These are phyloP conservation scores for Eupithecia subfuscata DNA, from an alignment of 2,888 invertebrate species.

Conservation along the genomic window DNA sequence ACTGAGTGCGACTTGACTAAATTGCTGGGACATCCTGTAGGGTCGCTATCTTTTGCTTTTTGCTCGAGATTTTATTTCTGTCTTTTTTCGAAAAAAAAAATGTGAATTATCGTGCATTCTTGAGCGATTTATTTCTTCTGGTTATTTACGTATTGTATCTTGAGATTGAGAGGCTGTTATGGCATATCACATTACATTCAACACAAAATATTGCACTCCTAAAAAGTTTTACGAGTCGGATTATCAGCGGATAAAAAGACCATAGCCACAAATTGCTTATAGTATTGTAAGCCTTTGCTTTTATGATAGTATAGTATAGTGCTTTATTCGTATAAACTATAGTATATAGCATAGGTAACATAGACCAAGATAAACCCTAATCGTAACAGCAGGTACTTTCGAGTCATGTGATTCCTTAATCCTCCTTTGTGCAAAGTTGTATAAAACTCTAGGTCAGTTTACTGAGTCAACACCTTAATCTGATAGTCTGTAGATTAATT, in stretches of 20 bases:
- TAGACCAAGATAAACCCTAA: not conserved
- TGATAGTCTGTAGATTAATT: slow-evolving; percentile 16
- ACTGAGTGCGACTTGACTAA: slow-evolving; percentile 51
- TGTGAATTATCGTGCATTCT: not conserved
- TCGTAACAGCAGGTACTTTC: not conserved
- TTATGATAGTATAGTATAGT: not conserved
- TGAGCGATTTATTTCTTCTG: not conserved
- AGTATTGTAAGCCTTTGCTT: not conserved
- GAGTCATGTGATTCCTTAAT: slow-evolving; percentile 6
- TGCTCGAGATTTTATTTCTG: not conserved
- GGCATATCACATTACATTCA: not conserved
- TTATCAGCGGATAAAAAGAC: not conserved
- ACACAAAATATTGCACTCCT: not conserved
- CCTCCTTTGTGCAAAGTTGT: slow-evolving; percentile 11
- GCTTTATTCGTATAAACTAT: no score
- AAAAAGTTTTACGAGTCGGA: not conserved
- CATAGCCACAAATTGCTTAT: not conserved
- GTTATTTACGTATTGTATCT: not conserved
- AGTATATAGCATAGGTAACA: not conserved
- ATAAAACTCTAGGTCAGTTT: slow-evolving; percentile 13
- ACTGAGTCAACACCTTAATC: slow-evolving; percentile 16
- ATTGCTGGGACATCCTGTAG: slow-evolving; percentile 66
- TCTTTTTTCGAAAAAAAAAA: not conserved
- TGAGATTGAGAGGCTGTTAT: not conserved
- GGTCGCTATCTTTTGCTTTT: slow-evolving; percentile 51